Conservation (phyloP, 2,113 vertebrate species). For the Misgurnus mizolepis region DNA sequence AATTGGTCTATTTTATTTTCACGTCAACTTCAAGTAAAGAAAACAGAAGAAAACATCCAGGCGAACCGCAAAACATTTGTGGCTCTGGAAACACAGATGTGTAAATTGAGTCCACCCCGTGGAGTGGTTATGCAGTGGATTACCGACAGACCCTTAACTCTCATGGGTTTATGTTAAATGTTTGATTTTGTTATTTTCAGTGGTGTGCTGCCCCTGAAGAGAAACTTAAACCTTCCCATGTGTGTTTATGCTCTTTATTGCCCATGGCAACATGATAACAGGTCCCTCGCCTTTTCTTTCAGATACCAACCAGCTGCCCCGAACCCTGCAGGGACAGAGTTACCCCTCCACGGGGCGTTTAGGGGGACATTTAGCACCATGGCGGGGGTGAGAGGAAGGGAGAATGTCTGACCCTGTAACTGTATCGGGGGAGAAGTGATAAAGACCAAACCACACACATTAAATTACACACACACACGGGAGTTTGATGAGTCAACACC, state of each 20-base stretch:
- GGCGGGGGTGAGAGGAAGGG: background rate
- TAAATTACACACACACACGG: background rate
- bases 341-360: background rate
- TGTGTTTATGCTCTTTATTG: conserved; percentile 46
- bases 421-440: conserved; percentile 27
- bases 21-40: background rate
- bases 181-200: conserved; percentile 11
- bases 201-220: background rate
- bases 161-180: background rate
- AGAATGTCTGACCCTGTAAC: conserved; percentile 9
- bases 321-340: conserved; percentile 21
- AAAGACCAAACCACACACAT: conserved; percentile 25
- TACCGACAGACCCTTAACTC: background rate
- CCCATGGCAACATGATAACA: conserved; percentile 39
- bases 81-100: background rate
- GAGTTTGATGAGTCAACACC: too few relatives aligned
- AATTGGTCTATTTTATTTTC: background rate
- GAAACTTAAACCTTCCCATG: conserved; percentile 37
- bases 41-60: background rate
- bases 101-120: background rate
- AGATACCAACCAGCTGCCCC: conserved; percentile 41
- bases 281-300: conserved; percentile 21
- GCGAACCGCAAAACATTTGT: background rate
- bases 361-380: background rate
- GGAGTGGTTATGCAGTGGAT: background rate